Evolutionary conservation across 2,797 vertebrate species (phyloP).

Genomic region (Sorex maritimensis): DNA sequence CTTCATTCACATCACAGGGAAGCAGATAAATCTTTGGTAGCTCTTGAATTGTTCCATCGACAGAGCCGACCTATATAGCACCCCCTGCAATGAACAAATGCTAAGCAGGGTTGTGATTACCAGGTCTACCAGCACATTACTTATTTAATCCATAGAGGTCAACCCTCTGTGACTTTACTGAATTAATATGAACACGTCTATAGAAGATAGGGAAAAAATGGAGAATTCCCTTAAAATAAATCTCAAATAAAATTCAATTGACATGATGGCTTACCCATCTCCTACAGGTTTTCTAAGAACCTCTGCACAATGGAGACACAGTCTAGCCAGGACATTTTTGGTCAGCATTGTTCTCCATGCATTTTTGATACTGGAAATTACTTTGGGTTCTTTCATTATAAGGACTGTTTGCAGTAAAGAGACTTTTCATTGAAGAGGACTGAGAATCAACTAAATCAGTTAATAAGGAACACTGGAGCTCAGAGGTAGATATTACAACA

Average conservation of each 20-base stretch:
- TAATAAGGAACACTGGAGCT: background rate
- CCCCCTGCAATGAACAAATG: background rate
- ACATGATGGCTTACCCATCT: background rate
- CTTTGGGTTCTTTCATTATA: conserved; percentile 28
- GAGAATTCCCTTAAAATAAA: background rate
- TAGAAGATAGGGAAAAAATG: background rate
- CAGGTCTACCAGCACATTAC: background rate
- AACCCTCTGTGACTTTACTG: background rate
- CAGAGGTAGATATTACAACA: background rate
- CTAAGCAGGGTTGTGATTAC: background rate
- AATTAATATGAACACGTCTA: background rate
- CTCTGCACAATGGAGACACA: background rate
- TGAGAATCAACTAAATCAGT: background rate
- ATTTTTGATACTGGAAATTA: background rate
- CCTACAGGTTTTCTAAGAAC: background rate
- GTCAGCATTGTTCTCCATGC: background rate
- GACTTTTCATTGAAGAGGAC: background rate
- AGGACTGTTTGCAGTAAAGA: conserved; percentile 7
- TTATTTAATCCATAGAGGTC: background rate
- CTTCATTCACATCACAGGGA: background rate
- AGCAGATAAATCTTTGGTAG: background rate
- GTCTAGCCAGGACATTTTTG: background rate
- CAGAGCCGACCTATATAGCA: background rate
- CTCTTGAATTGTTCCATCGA: background rate
- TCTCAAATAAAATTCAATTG: background rate